phyloP scores from a whole-genome alignment of 2,888 invertebrate species.

The Limenitis camilla region DNA sequence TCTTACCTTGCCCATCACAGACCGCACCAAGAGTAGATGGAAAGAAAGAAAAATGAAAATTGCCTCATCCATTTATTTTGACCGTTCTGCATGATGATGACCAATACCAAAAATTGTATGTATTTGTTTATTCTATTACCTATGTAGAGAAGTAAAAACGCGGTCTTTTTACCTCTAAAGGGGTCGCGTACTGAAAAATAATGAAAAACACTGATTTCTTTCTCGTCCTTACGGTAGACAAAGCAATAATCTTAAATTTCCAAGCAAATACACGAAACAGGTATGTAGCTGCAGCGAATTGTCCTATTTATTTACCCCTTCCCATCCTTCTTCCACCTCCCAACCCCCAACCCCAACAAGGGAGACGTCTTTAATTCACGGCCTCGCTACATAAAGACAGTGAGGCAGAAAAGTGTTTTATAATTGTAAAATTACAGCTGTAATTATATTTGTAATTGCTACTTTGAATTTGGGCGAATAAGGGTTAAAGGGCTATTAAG shows the following conservation, averaged over 20 bases:
- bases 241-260: not conserved
- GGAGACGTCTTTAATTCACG: slow-evolving; percentile 45
- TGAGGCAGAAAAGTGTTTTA: slow-evolving; percentile 22
- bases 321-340: not conserved
- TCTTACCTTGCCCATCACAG: too few relatives aligned
- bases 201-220: too few relatives aligned
- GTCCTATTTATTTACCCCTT: slow-evolving; percentile 19
- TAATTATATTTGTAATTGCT: slow-evolving; percentile 6
- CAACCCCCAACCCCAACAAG: slow-evolving; percentile 9
- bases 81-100: too few relatives aligned
- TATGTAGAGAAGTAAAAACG: too few relatives aligned
- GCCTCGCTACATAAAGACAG: slow-evolving; percentile 32
- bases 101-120: too few relatives aligned
- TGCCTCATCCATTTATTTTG: too few relatives aligned
- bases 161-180: too few relatives aligned
- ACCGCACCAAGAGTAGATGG: too few relatives aligned
- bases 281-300: slow-evolving; percentile 19
- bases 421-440: slow-evolving; percentile 11
- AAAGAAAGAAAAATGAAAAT: too few relatives aligned
- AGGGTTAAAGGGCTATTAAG: slow-evolving; percentile 1
- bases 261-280: slow-evolving; percentile 10
- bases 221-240: too few relatives aligned
- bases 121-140: too few relatives aligned
- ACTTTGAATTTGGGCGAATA: not conserved
- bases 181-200: too few relatives aligned